Conservation (phyloP, 2,113 vertebrate genomes). For the Epinephelus moara region DNA sequence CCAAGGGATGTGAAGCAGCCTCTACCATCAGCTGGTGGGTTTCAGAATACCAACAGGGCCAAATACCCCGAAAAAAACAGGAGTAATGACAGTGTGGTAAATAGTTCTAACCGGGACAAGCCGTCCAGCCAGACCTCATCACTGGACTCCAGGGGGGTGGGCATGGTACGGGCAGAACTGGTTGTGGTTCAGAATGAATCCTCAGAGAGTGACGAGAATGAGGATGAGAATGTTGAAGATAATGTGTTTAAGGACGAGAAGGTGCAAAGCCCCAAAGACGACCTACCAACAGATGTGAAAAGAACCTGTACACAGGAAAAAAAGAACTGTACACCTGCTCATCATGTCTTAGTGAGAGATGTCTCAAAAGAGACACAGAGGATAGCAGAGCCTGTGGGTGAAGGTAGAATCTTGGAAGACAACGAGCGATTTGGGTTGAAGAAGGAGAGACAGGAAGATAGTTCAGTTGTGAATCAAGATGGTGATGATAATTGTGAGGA, state of each 20-base stretch:
- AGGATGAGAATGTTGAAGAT: constrained; percentile 73
- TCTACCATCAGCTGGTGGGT: constrained; percentile 46
- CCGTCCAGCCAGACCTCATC: constrained; percentile 50
- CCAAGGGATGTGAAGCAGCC: constrained; percentile 68
- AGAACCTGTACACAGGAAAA: constrained; percentile 57
- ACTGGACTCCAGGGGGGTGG: constrained; percentile 63
- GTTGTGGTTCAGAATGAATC: constrained; percentile 88
- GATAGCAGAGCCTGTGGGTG: constrained; percentile 46
- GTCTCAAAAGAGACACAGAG: constrained; percentile 43
- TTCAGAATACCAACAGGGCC: constrained; percentile 59
- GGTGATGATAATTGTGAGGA: constrained; percentile 65
- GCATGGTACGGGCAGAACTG: constrained; percentile 84
- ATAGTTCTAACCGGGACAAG: constrained; percentile 54
- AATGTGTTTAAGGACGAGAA: constrained; percentile 73
- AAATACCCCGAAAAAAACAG: constrained; percentile 61
- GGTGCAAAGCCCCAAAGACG: constrained; percentile 52
- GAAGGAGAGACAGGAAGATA: constrained; percentile 51
- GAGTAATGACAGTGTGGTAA: constrained; percentile 50
- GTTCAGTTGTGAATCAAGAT: constrained; percentile 46
- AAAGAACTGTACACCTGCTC: constrained; percentile 18
- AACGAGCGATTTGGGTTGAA: not conserved
- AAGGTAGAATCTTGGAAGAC: constrained; percentile 56
- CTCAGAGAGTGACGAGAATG: constrained; percentile 86
- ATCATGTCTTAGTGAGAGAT: constrained; percentile 22
- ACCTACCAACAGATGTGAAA: constrained; percentile 52